A percentile compares a stretch with the other conserved stretches of the same genome.
These are phyloP conservation scores for Dipodomys ordii DNA, from an alignment of 2,113 vertebrate genomes.

Conservation along the genomic window DNA sequence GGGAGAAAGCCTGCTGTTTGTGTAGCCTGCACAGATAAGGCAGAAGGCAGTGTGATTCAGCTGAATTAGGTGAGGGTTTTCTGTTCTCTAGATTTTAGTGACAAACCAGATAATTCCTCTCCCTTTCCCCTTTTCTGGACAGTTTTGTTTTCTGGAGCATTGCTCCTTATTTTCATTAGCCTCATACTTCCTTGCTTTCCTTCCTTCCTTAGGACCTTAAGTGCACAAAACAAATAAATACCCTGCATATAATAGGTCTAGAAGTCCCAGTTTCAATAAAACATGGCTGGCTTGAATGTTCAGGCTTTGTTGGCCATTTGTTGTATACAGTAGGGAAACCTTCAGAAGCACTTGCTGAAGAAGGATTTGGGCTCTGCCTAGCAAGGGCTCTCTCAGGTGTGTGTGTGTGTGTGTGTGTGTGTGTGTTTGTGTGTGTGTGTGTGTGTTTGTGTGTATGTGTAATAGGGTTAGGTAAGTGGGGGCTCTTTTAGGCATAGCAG, in stretches of 20 bases:
- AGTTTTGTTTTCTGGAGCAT: neutral
- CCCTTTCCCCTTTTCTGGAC: neutral
- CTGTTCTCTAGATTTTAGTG: slow-evolving; percentile 35
- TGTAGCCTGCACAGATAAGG: neutral
- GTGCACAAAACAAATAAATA: neutral
- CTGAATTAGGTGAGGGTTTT: neutral
- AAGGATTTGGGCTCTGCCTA: neutral
- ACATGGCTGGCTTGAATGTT: neutral
- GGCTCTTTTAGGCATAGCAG: neutral
- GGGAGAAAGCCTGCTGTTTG: neutral
- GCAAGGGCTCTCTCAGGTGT: neutral
- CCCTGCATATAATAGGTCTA: neutral
- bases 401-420: too few species aligned
- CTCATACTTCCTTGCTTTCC: neutral
- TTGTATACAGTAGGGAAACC: neutral
- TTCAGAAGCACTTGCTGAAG: neutral
- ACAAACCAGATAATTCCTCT: neutral
- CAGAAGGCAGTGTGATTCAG: neutral
- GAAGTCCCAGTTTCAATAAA: neutral
- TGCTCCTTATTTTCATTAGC: neutral
- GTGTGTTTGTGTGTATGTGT: too few species aligned
- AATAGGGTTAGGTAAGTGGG: too few species aligned
- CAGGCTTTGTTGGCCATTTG: neutral
- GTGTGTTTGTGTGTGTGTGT: too few species aligned
- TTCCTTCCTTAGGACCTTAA: neutral